These are phyloP conservation scores for Lepidochitona cinerea DNA, from an alignment of 2,888 invertebrate species.

Conservation along the genomic window DNA sequence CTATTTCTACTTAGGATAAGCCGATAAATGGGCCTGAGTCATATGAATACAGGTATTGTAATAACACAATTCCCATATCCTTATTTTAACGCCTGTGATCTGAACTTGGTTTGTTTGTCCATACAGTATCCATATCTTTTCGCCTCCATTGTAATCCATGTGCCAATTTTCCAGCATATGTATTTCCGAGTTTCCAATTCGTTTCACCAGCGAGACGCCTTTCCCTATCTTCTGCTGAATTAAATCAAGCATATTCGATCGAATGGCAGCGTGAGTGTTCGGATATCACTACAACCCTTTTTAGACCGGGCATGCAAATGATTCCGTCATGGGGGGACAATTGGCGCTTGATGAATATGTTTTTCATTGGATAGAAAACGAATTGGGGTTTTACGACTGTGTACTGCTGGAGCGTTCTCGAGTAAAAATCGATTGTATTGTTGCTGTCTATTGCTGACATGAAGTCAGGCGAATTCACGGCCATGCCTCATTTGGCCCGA, in stretches of 20 bases:
- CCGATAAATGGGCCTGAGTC: too few species aligned
- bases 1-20: too few species aligned
- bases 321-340: neutral
- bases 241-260: neutral
- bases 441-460: neutral
- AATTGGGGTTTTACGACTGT: slow-evolving; percentile 1
- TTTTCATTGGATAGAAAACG: slow-evolving; percentile 6
- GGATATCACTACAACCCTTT: neutral
- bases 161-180: neutral
- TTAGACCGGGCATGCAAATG: neutral
- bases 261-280: neutral
- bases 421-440: neutral
- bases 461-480: neutral
- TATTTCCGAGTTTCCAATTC: neutral
- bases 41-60: too few species aligned
- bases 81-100: neutral
- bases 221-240: neutral
- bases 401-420: neutral
- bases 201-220: neutral
- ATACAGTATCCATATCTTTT: neutral
- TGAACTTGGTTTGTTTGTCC: neutral
- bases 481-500: neutral
- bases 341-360: slow-evolving; percentile 5
- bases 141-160: neutral
- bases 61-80: too few species aligned